phyloP scores from a whole-genome alignment of 2,797 vertebrate genomes.

The Hypotaenidia okinawae region DNA sequence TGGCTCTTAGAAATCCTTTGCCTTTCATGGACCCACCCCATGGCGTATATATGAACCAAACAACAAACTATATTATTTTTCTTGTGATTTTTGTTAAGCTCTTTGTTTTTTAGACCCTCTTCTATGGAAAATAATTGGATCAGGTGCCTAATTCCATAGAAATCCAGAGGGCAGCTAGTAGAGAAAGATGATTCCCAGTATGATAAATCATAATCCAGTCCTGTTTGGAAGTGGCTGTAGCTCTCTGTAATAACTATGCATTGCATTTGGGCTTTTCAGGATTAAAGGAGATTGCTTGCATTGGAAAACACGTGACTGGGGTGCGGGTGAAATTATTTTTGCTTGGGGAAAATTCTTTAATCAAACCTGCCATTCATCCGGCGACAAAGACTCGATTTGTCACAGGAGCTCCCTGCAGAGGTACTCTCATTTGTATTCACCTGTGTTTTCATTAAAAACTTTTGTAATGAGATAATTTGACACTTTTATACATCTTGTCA shows the following conservation, averaged over 20 bases:
- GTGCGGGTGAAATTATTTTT: background rate
- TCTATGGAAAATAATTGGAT: background rate
- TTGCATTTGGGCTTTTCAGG: background rate
- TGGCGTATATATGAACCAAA: rapidly evolving
- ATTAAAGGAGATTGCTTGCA: conserved; percentile 4
- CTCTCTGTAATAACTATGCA: background rate
- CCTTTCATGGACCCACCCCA: background rate
- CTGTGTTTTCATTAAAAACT: conserved; percentile 35
- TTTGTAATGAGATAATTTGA: conserved; percentile 48
- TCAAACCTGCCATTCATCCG: conserved; percentile 28
- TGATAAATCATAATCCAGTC: background rate
- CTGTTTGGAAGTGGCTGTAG: background rate
- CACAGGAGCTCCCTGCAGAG: conserved; percentile 41
- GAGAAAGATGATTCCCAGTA: background rate
- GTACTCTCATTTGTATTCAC: conserved; percentile 29
- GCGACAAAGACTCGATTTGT: background rate
- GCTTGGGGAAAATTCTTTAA: conserved; percentile 39
- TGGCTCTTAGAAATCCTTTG: background rate
- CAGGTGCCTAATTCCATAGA: background rate
- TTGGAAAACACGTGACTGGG: background rate
- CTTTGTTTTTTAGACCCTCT: background rate
- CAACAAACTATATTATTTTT: background rate
- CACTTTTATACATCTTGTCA: conserved; percentile 3
- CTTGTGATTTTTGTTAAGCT: background rate
- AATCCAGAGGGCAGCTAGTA: background rate